phyloP scores from a whole-genome alignment of 2,113 vertebrate species.

The Urocitellus parryii region DNA sequence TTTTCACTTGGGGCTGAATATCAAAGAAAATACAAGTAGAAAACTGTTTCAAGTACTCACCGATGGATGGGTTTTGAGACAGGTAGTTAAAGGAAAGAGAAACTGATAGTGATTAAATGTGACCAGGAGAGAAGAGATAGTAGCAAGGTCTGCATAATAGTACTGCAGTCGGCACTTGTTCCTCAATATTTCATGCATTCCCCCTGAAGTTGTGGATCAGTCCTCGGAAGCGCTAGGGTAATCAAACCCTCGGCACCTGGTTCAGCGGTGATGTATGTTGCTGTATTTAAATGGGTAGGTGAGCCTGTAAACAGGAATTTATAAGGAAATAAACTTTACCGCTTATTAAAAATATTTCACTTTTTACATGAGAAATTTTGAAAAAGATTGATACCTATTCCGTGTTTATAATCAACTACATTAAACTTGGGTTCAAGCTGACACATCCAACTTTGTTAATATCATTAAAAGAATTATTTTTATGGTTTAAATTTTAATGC shows the following conservation, averaged over 20 bases:
- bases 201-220: neutral
- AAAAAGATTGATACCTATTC: slow-evolving; percentile 69
- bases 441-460: slow-evolving; percentile 43
- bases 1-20: neutral
- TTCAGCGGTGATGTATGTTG: neutral
- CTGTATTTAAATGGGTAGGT: slow-evolving; percentile 58
- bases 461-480: slow-evolving; percentile 34
- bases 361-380: slow-evolving; percentile 61
- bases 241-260: slow-evolving; percentile 50
- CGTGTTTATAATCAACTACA: slow-evolving; percentile 73
- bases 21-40: neutral
- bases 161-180: neutral
- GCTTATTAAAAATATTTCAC: slow-evolving; percentile 73
- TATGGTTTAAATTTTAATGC: neutral
- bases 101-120: neutral
- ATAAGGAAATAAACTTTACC: slow-evolving; percentile 67
- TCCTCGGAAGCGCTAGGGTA: neutral
- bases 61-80: neutral
- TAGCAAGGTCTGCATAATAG: neutral
- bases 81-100: neutral
- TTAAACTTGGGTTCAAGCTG: slow-evolving; percentile 30
- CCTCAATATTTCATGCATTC: neutral
- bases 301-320: slow-evolving; percentile 53
- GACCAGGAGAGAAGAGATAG: neutral
- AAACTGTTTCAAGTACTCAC: neutral